Conservation (phyloP, 2,888 invertebrate species). For the Endotricha flammealis region DNA sequence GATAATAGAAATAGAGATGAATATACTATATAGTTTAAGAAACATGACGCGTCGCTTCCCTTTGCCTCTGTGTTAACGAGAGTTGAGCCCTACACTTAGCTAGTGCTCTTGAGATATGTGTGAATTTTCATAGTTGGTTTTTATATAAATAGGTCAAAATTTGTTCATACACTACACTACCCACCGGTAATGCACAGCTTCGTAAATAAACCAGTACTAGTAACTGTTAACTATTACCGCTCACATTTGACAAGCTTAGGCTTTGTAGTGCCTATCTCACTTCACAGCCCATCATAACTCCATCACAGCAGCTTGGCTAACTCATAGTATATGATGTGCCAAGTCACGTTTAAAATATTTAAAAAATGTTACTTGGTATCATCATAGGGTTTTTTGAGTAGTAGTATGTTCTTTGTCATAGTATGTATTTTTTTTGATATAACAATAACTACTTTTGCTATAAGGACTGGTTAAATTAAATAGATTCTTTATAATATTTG, state of each 20-base stretch:
- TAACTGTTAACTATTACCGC: constrained; percentile 24
- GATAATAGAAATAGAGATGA: too few species aligned
- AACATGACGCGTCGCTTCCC: too few species aligned
- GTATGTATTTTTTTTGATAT: not conserved
- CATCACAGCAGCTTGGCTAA: constrained; percentile 27
- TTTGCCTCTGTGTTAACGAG: not conserved
- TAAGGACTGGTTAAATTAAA: not conserved
- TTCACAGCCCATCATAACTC: constrained; percentile 19
- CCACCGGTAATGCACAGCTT: constrained; percentile 30
- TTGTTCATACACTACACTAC: constrained; percentile 6
- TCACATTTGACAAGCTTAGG: constrained; percentile 25
- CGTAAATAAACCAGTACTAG: constrained; percentile 21
- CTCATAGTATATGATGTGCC: constrained; percentile 4
- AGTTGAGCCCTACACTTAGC: constrained; percentile 33
- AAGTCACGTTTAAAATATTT: not conserved
- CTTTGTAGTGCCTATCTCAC: constrained; percentile 27
- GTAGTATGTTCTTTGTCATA: not conserved
- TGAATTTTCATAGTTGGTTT: constrained; percentile 8
- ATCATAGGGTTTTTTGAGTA: constrained; percentile 4
- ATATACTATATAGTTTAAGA: too few species aligned
- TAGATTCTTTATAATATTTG: too few species aligned
- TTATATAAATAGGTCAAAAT: constrained; percentile 8
- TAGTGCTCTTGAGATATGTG: constrained; percentile 16
- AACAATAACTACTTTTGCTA: not conserved
- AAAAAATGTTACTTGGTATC: constrained; percentile 3